These are phyloP conservation scores for Florisuga fusca DNA, from an alignment of 2,797 vertebrate genomes.

Conservation along the genomic window DNA sequence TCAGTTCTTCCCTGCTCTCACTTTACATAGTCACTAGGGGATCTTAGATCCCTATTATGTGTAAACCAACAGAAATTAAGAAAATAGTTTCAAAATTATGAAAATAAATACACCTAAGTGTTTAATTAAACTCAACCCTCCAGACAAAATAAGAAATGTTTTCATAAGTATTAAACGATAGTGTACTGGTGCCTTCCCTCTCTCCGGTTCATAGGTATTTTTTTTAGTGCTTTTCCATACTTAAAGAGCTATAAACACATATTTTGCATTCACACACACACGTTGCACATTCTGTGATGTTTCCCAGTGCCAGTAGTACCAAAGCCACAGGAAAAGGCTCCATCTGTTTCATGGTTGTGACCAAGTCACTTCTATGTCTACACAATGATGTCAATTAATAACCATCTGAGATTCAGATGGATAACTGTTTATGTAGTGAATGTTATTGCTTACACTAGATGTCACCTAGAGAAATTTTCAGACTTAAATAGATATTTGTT, in stretches of 20 bases:
- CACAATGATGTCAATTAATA: neutral
- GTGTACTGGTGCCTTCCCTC: neutral
- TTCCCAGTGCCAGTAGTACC: neutral
- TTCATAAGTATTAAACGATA: neutral
- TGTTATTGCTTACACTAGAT: neutral
- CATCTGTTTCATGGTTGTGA: neutral
- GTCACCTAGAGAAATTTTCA: neutral
- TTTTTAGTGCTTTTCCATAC: neutral
- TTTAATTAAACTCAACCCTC: neutral
- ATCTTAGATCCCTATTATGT: neutral
- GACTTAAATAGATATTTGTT: neutral
- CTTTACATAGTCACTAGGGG: neutral
- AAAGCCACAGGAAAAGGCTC: neutral
- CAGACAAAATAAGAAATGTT: neutral
- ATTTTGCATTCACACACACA: fast-evolving
- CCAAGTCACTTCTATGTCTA: neutral
- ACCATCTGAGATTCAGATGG: neutral
- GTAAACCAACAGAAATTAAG: neutral
- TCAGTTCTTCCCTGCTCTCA: neutral
- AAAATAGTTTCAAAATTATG: neutral
- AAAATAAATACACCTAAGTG: neutral
- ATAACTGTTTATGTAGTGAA: neutral
- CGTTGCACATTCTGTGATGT: neutral
- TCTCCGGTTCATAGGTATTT: neutral
- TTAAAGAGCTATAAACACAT: neutral